These are phyloP conservation scores for Reticulitermes speratus DNA, from an alignment of 1,140 invertebrate species.

Conservation along the genomic window DNA sequence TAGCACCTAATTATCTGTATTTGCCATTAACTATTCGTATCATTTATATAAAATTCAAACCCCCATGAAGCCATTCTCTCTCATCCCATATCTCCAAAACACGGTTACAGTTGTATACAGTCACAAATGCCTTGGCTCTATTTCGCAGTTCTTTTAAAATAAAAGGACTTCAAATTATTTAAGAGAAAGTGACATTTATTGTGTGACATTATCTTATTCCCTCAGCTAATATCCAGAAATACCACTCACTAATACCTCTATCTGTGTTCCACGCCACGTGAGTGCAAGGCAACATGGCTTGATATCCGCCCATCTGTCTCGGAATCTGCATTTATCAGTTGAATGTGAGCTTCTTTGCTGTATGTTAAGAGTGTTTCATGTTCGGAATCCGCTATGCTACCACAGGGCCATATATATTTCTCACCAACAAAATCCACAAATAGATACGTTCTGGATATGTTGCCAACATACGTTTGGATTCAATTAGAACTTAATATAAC, in stretches of 20 bases:
- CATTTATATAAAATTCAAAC: too few relatives aligned
- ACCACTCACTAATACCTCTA: not conserved
- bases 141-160: not conserved
- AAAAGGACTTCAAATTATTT: not conserved
- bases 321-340: not conserved
- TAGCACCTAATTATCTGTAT: too few relatives aligned
- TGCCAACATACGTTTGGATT: not conserved
- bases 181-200: not conserved
- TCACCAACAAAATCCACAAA: slow-evolving; percentile 18
- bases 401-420: not conserved
- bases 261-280: not conserved
- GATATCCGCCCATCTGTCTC: not conserved
- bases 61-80: not conserved
- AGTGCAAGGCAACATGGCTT: not conserved
- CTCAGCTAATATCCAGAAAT: slow-evolving; percentile 12
- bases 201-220: not conserved
- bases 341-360: too few relatives aligned
- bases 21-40: too few relatives aligned
- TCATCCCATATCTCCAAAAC: not conserved
- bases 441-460: not conserved
- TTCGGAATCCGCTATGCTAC: not conserved
- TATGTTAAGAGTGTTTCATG: not conserved
- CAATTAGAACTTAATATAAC: not conserved
- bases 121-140: not conserved
- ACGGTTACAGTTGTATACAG: not conserved